Evolutionary conservation across 2,113 vertebrate genomes (phyloP).

Genomic region (Guaruba guarouba): DNA sequence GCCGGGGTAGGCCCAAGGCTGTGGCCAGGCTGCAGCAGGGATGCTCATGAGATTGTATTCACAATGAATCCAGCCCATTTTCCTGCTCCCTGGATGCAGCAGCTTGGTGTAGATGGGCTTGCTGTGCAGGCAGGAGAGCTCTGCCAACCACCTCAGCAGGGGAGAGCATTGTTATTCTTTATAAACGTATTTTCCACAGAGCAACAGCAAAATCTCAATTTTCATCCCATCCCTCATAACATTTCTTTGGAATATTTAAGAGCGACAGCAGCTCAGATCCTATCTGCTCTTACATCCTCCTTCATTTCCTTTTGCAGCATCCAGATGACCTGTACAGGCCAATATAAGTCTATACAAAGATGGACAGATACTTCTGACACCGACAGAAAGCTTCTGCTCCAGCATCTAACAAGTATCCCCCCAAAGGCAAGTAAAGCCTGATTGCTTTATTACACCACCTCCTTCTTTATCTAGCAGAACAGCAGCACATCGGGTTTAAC

Average conservation of each 20-base stretch:
- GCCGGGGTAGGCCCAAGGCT: background rate
- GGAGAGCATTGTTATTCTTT: background rate
- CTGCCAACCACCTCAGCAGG: background rate
- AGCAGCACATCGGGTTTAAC: background rate
- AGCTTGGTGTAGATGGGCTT: accelerated
- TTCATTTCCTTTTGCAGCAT: slow-evolving; percentile 62
- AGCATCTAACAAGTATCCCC: background rate
- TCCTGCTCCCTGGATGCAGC: accelerated
- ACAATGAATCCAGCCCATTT: background rate
- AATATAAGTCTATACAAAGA: background rate
- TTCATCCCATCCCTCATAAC: slow-evolving; percentile 43
- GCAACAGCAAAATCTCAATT: slow-evolving; percentile 7
- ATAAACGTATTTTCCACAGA: background rate
- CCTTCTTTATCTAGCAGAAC: background rate
- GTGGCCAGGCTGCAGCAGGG: background rate
- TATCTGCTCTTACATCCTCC: slow-evolving; percentile 51
- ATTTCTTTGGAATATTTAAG: slow-evolving; percentile 57
- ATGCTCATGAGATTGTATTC: background rate
- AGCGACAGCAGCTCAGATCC: background rate
- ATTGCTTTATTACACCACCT: background rate
- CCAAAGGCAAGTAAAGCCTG: background rate
- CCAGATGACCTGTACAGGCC: background rate
- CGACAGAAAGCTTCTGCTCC: background rate
- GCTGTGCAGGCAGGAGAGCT: background rate
- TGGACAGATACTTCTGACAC: background rate